These are phyloP conservation scores for Enteromius argenteus DNA, from an alignment of 2,797 vertebrate genomes.

Conservation along the genomic window DNA sequence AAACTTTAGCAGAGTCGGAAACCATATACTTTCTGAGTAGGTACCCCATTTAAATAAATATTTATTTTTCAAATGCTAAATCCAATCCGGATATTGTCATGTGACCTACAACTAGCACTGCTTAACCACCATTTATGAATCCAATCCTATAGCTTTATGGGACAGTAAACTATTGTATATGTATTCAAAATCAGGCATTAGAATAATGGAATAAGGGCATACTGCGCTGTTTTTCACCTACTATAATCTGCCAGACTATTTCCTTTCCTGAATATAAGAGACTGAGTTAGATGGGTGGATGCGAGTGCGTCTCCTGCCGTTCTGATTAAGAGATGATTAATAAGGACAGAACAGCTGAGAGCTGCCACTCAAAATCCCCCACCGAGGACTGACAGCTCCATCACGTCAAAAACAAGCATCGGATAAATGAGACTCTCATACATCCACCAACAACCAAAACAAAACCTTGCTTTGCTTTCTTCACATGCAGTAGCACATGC, in stretches of 20 bases:
- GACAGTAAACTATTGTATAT: neutral
- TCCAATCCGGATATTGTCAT: neutral
- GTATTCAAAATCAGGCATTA: neutral
- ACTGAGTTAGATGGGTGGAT: neutral
- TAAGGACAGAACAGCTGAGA: slow-evolving; percentile 39
- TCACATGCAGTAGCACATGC: neutral
- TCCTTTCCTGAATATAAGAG: neutral
- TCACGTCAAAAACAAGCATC: slow-evolving; percentile 4
- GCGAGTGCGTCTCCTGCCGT: neutral
- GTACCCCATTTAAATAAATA: neutral
- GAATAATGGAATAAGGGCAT: neutral
- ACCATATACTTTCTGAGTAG: neutral
- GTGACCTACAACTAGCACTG: neutral
- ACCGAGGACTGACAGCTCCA: slow-evolving; percentile 47
- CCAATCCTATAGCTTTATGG: neutral
- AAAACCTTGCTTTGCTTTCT: neutral
- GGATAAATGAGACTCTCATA: neutral
- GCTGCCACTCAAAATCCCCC: slow-evolving; percentile 56
- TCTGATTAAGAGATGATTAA: slow-evolving; percentile 63
- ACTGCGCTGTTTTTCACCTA: neutral
- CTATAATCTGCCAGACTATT: neutral
- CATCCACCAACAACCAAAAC: neutral
- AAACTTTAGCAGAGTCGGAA: neutral
- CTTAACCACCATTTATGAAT: neutral
- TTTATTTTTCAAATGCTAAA: neutral